Conservation (phyloP, 1,140 invertebrate genomes). For the Drosophila nigrodunni region DNA sequence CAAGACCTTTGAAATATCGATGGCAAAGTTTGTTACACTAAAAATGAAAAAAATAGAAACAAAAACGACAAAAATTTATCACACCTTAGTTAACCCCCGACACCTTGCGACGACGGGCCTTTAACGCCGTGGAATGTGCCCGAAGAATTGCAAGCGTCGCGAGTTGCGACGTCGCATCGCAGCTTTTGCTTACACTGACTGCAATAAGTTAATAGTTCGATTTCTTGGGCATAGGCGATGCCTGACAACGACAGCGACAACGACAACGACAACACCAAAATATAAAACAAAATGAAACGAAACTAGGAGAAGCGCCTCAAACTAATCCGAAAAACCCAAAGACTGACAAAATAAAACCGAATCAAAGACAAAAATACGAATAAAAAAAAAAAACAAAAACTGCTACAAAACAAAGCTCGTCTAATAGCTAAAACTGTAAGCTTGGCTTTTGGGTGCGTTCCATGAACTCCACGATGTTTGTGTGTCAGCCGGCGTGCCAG, state of each 20-base stretch:
- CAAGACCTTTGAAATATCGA: constrained; percentile 71
- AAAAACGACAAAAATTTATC: constrained; percentile 74
- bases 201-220: constrained; percentile 83
- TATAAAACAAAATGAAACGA: constrained; percentile 23
- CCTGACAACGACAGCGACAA: constrained; percentile 15
- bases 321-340: constrained; percentile 46
- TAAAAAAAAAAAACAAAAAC: constrained; percentile 12
- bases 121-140: constrained; percentile 66
- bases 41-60: not conserved
- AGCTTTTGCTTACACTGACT: constrained; percentile 69
- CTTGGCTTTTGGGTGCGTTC: constrained; percentile 84
- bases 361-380: constrained; percentile 1
- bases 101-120: constrained; percentile 61
- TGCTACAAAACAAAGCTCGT: constrained; percentile 59
- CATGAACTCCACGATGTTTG: constrained; percentile 84
- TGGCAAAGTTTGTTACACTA: constrained; percentile 31
- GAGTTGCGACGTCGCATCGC: constrained; percentile 19
- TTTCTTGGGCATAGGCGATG: constrained; percentile 47
- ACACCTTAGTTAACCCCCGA: constrained; percentile 82
- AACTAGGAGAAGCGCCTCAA: constrained; percentile 68
- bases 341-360: constrained; percentile 33
- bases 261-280: no score
- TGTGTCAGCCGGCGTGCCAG: constrained; percentile 76
- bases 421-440: constrained; percentile 67
- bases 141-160: constrained; percentile 59